Evolutionary conservation across 2,888 invertebrate species (phyloP).

Genomic region (Tenthredo livida): DNA sequence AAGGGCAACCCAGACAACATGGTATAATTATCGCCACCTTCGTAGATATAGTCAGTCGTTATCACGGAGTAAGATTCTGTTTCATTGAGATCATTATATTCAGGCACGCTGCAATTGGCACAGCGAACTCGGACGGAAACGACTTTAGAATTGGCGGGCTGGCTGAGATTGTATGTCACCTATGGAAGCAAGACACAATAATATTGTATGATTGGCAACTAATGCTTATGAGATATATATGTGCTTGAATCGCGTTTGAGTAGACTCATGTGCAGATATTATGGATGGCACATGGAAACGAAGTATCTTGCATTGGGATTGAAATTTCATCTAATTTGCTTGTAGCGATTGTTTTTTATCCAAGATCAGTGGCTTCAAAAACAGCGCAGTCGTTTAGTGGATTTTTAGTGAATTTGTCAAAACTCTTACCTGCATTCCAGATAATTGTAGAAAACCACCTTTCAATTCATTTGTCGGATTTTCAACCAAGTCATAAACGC

Average conservation of each 20-base stretch:
- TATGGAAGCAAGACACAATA: conserved; percentile 72
- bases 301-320: too few relatives aligned
- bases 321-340: neutral
- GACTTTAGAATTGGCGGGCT: conserved; percentile 84
- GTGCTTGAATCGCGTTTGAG: neutral
- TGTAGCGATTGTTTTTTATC: neutral
- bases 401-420: neutral
- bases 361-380: neutral
- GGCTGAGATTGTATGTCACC: conserved; percentile 85
- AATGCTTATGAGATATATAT: too few relatives aligned
- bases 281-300: too few relatives aligned
- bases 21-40: conserved; percentile 88
- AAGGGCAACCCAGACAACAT: conserved; percentile 77
- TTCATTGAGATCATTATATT: conserved; percentile 80
- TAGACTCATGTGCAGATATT: too few relatives aligned
- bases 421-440: conserved; percentile 82
- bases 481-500: conserved; percentile 79
- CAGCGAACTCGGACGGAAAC: conserved; percentile 84
- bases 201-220: neutral
- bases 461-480: conserved; percentile 78
- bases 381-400: neutral
- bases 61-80: conserved; percentile 83
- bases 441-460: conserved; percentile 91
- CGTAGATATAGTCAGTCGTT: conserved; percentile 83
- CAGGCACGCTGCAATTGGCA: conserved; percentile 83